Conservation (phyloP, 2,113 vertebrate genomes). For the Nettapus auritus region DNA sequence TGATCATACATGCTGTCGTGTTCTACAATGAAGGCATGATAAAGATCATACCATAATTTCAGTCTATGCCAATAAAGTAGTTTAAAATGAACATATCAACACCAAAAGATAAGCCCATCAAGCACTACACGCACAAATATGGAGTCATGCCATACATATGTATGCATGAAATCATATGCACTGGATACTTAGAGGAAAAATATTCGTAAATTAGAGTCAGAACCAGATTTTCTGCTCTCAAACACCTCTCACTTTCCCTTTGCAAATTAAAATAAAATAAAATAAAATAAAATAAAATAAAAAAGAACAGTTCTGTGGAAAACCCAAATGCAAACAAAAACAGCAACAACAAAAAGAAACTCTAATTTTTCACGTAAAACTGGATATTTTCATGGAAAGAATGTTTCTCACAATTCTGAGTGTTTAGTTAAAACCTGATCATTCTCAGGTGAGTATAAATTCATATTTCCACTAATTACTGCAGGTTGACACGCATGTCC, state of each 20-base stretch:
- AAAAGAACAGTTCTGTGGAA: not conserved
- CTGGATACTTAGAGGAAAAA: not conserved
- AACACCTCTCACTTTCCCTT: not conserved
- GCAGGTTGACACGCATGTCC: not conserved
- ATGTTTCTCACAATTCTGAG: accelerated
- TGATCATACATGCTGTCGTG: slow-evolving; percentile 69
- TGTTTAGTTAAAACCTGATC: not conserved
- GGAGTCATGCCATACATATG: not conserved
- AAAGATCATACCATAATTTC: slow-evolving; percentile 57
- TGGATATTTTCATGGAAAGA: not conserved
- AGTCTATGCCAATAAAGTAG: not conserved
- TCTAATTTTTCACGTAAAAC: not conserved
- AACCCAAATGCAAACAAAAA: accelerated
- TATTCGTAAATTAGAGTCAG: not conserved
- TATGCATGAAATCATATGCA: not conserved
- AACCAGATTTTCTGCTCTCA: not conserved
- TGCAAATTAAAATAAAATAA: not conserved
- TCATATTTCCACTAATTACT: not conserved
- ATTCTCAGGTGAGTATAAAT: not conserved
- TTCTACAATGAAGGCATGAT: slow-evolving; percentile 62
- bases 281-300: not conserved
- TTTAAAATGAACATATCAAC: slow-evolving; percentile 21
- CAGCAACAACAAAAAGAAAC: too few species aligned
- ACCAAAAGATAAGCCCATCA: not conserved
- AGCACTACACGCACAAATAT: not conserved